Evolutionary conservation across 64 coral and sea anemone genomes (phyloP).

Genomic region (Montipora capricornis): DNA sequence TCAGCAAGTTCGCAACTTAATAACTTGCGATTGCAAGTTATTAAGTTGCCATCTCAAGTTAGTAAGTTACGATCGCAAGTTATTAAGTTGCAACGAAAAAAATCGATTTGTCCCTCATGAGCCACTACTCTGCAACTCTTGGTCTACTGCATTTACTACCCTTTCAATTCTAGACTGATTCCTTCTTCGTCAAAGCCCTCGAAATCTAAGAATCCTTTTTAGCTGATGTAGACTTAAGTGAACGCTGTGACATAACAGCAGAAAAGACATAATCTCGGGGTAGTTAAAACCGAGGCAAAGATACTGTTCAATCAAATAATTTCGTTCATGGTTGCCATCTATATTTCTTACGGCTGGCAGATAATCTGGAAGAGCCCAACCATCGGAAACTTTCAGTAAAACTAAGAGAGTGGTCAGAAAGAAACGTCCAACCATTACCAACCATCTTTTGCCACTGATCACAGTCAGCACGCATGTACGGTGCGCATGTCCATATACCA

Average conservation of each 20-base stretch:
- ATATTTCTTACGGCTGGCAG: background rate
- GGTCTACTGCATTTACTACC: background rate
- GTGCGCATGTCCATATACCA: background rate
- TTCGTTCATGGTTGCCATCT: background rate
- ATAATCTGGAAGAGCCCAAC: background rate
- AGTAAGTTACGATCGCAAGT: background rate
- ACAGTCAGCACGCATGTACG: background rate
- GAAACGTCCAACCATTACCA: background rate
- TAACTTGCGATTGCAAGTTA: background rate
- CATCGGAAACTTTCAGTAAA: background rate
- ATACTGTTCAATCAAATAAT: background rate
- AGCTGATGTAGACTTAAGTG: slow-evolving; percentile 48
- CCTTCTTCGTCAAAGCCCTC: slow-evolving; percentile 18
- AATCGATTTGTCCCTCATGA: background rate
- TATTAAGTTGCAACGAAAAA: background rate
- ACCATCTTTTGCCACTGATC: background rate
- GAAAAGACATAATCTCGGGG: slow-evolving; percentile 21
- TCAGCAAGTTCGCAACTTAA: background rate
- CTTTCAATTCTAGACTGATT: background rate
- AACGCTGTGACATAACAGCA: slow-evolving; percentile 36
- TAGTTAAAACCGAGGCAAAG: background rate
- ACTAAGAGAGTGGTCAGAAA: background rate
- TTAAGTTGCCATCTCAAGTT: background rate
- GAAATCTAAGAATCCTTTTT: slow-evolving; percentile 37
- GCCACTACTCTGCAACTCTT: slow-evolving; percentile 22